A percentile compares a stretch with the other conserved stretches of the same genome.
Conservation (phyloP, 2,113 vertebrate genomes). For the Cercocebus atys region DNA sequence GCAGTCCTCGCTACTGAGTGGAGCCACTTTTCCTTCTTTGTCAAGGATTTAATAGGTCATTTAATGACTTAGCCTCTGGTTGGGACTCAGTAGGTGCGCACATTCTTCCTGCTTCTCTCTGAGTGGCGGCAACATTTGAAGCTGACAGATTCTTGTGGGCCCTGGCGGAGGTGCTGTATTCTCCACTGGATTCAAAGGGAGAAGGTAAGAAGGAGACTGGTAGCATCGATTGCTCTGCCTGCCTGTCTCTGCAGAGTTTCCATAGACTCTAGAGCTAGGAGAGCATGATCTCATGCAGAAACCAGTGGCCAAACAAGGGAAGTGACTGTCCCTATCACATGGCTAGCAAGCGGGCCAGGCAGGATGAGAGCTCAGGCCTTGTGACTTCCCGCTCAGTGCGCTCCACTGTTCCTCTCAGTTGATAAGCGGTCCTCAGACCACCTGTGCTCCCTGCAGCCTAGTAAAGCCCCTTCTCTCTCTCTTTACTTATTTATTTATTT, state of each 20-base stretch:
- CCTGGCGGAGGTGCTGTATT: background rate
- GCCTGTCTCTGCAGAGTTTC: background rate
- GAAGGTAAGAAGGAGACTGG: background rate
- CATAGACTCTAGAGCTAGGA: background rate
- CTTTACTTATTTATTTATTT: too few species aligned
- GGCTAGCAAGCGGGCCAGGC: background rate
- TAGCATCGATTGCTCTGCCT: background rate
- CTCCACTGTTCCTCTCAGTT: background rate
- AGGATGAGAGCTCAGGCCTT: background rate
- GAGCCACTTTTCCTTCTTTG: background rate
- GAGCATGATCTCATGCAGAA: background rate
- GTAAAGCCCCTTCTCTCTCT: background rate
- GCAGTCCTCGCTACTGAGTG: background rate
- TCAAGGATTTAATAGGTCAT: background rate
- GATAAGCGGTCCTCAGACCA: rapidly evolving
- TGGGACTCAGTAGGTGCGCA: background rate
- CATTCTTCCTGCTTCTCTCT: background rate
- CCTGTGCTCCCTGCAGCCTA: background rate
- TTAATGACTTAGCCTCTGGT: background rate
- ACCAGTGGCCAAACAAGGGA: slow-evolving; percentile 2
- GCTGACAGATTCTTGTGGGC: background rate
- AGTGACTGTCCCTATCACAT: slow-evolving; percentile 37
- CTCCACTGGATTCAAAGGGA: background rate
- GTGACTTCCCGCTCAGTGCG: slow-evolving; percentile 1
- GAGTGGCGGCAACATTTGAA: background rate